A percentile compares a stretch with the other conserved stretches of the same genome.
These are phyloP conservation scores for Syrrhaptes paradoxus DNA, from an alignment of 2,113 vertebrate genomes.

Conservation along the genomic window DNA sequence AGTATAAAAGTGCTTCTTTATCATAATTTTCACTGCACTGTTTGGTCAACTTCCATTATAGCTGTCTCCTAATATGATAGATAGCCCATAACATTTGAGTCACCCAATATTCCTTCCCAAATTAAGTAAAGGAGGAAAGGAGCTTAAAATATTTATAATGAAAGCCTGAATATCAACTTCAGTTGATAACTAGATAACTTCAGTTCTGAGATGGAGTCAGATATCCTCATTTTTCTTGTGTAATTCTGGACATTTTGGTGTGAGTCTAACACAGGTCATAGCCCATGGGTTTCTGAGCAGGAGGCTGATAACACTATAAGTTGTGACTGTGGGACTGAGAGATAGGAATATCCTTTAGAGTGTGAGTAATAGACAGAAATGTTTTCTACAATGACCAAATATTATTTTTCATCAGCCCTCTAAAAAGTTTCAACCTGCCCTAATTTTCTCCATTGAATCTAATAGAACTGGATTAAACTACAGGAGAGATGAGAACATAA, in stretches of 20 bases:
- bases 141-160: neutral
- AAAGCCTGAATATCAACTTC: neutral
- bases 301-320: constrained; percentile 29
- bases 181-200: neutral
- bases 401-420: constrained; percentile 74
- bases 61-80: neutral
- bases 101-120: neutral
- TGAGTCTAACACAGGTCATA: neutral
- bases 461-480: constrained; percentile 80
- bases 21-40: neutral
- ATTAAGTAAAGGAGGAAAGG: constrained; percentile 5
- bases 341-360: constrained; percentile 6
- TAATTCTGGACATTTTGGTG: constrained; percentile 1
- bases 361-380: constrained; percentile 60
- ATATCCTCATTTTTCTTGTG: neutral
- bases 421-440: constrained; percentile 72
- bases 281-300: constrained; percentile 1
- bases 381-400: constrained; percentile 67
- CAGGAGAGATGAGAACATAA: constrained; percentile 80
- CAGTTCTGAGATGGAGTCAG: neutral
- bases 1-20: neutral
- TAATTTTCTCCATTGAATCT: constrained; percentile 78
- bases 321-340: constrained; percentile 18
- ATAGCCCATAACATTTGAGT: neutral
- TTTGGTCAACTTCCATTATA: neutral